Conservation (phyloP, 2,888 invertebrate genomes). For the Polyploca ridens region DNA sequence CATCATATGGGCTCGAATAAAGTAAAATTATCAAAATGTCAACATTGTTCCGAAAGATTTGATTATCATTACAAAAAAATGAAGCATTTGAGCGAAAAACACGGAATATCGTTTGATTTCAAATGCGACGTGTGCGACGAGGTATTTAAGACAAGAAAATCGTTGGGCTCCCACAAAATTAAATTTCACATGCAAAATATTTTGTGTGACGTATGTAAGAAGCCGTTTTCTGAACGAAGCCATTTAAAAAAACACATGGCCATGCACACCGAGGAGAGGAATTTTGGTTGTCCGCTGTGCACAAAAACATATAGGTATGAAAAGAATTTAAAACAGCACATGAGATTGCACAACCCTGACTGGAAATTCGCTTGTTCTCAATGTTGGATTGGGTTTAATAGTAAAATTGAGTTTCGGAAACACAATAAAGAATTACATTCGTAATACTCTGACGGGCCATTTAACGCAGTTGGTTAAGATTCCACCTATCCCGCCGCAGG, state of each 20-base stretch:
- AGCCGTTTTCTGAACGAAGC: constrained; percentile 70
- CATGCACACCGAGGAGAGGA: constrained; percentile 69
- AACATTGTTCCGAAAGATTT: constrained; percentile 51
- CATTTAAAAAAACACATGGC: constrained; percentile 72
- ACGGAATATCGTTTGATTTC: constrained; percentile 52
- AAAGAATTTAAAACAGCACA: constrained; percentile 68
- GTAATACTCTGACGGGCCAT: constrained; percentile 2
- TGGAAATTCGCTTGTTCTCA: constrained; percentile 43
- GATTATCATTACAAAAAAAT: constrained; percentile 61
- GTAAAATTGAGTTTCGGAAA: constrained; percentile 36
- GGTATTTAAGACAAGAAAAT: constrained; percentile 46
- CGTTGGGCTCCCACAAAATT: constrained; percentile 56
- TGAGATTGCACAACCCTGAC: constrained; percentile 55
- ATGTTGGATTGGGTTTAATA: constrained; percentile 43
- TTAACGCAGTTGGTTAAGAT: no score
- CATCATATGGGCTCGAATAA: constrained; percentile 56
- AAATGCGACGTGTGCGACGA: constrained; percentile 53
- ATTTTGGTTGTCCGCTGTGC: constrained; percentile 68
- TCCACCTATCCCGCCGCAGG: no score
- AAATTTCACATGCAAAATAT: constrained; percentile 65
- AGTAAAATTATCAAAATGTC: constrained; percentile 49
- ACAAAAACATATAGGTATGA: constrained; percentile 71
- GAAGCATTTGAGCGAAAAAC: constrained; percentile 51
- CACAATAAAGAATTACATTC: constrained; percentile 41
- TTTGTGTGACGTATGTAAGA: constrained; percentile 41